Base-by-base conservation (phyloP, 2,797 vertebrate genomes). In the Dromococcyx pavoninus region DNA sequence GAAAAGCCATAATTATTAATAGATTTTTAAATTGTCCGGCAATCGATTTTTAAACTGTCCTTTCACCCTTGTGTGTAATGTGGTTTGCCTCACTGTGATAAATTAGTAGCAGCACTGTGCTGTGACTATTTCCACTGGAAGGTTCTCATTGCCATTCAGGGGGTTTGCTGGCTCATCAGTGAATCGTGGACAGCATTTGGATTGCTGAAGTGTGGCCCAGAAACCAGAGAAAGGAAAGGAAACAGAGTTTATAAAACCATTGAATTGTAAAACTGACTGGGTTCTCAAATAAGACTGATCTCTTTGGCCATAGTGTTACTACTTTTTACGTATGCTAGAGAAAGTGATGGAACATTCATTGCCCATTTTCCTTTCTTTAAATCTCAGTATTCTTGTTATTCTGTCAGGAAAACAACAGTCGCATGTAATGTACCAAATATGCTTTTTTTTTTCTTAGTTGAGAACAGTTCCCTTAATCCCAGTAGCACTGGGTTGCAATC, bases 111-210 rank as follows among this genome's bases (percentile, higher is more conserved):
- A 91, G 66, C 75, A 24, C 67, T 66, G 88, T 92, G 67, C 76
- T 85, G 84, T 86, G 67, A 41, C 86, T 94, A 62, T 89, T 94
- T 57, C 79, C 72, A 9, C 93, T 94, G 76, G 90, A 95, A 91
- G 39, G 65, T 88, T 93, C 88, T 95, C 91, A 94, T 96, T 95
- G 84, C 60, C 79, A 94, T 97, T 94, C 94, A 85, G 77, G 62
- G 72, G 66, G 56, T 91, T 95, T 94, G 92, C 93, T 94, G 93
- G 70, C 79, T 97, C 94, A 82, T 91, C 89, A 69, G 90, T 28
- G 80, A 92, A 61, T 86, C 41, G 17, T 93, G 95, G 75, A 35
- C 75, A 86, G 90, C 77, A 90, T 96, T 96, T 95, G 0, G 2
- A 95, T 89, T n/a, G 13, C 89, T 89, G 72, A 93, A 89, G 48